phyloP scores from a whole-genome alignment of 2,888 invertebrate genomes.

The Apamea sordens region DNA sequence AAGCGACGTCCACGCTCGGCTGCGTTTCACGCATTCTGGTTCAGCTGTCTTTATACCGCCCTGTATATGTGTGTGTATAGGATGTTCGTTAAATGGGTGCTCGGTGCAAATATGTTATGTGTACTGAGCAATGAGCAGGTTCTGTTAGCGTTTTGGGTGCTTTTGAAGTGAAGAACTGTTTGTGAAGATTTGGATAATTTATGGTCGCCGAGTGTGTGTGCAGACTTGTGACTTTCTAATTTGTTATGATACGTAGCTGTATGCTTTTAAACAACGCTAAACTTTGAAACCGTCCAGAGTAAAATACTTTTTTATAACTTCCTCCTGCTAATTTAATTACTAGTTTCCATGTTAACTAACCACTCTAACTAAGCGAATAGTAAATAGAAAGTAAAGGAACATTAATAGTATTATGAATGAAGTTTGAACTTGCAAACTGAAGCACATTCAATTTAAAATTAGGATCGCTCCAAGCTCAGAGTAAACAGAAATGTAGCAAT shows the following conservation, averaged over 20 bases:
- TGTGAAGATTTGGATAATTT: conserved; percentile 21
- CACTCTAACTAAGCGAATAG: no score
- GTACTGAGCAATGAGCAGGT: conserved; percentile 20
- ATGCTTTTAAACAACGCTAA: not conserved
- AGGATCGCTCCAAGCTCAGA: no score
- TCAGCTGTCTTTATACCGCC: conserved; percentile 47
- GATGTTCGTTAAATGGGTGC: conserved; percentile 49
- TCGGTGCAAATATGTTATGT: conserved; percentile 45
- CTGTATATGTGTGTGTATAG: conserved; percentile 27
- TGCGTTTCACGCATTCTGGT: conserved; percentile 63
- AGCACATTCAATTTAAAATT: not conserved
- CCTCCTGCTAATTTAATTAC: not conserved
- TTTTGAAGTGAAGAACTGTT: conserved; percentile 12
- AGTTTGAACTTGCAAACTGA: not conserved
- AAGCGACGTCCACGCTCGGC: conserved; percentile 58
- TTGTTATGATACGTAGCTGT: not conserved
- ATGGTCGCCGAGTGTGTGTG: not conserved
- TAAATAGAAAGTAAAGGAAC: no score
- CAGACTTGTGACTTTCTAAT: not conserved
- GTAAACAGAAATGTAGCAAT: not conserved
- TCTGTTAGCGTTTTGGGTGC: conserved; percentile 22
- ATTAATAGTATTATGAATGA: not conserved
- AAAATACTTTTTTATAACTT: not conserved
- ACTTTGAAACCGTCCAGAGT: not conserved
- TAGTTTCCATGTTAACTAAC: not conserved